Base-by-base conservation (phyloP, 2,888 invertebrate genomes). In the Trichopoda pennipes region DNA sequence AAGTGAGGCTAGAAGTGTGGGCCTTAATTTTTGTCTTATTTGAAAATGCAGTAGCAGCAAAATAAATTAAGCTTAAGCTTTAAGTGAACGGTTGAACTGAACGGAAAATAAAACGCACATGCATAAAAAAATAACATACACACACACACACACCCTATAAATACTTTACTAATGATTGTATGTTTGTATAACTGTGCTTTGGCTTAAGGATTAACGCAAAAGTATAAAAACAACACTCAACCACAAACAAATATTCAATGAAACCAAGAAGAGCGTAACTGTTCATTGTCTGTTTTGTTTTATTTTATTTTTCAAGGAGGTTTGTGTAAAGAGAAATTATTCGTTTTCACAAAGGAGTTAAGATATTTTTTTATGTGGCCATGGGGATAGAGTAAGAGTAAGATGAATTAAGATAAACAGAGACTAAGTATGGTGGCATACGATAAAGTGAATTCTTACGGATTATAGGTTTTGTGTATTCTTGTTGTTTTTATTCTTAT, bases 191-290 rank as follows among this genome's bases (percentile, higher is more conserved):
- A 85, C 85, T 85, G 87, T 87, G 80, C 88, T 88, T 86, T 87
- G 90, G 90, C 88, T 90, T 90, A 90, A 90, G 90, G 90, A 90
- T 90, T 90, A 90, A 90, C 90, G 88, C 87, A 87, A 88, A 58
- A 68, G 79, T 72, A 79, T 61, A 63, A 66, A 89, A 88, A 86
- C 88, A 88, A 86, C 81, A 84, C 23, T 53, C 55, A 23, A 28
- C 49, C 49, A 53, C 77, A 19, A 74, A 55, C 72, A 73, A 63
- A 49, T 44, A 19, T 72, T 53, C 14, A 73, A 55, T 60, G 32
- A 66, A 51, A 76, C 23, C 28, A 58, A 38, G 58, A 68, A 44
- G 69, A 73, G 60, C 47, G 72, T 55, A 49, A 63, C 61, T 51
- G 56, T 80, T 72, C 55, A 44, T 28, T 60, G 56, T 56, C 51